Base-by-base conservation (phyloP, 2,113 vertebrate genomes). In the Illadopsis cleaveri region DNA sequence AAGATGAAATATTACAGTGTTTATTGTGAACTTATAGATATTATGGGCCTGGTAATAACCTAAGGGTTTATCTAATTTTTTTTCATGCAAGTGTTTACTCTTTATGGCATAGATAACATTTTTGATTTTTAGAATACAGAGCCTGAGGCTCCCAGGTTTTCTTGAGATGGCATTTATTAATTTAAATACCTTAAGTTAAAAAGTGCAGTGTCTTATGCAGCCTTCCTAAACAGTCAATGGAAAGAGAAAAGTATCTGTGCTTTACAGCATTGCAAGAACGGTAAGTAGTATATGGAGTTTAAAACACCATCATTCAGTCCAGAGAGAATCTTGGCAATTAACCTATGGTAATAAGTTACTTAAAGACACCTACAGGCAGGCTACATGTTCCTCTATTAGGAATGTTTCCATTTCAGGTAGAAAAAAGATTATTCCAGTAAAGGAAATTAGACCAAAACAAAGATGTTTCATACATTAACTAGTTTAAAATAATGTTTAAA, bases 141-240 rank as follows among this genome's bases (percentile, higher is more conserved):
- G 7, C 19, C 23, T 70, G 38, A 82, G 40, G 14, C 5, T 86
- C 6, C 2, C 21, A 13, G 56, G 18, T 68, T 78, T 94, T 66
- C 30, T 81, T 76, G 35, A 68, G 20, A n/a, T 13, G 22, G 3
- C 7, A 42, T 69, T 90, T 85, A 38, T 62, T 75, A 51, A 60
- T 92, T 82, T 53, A 79, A 89, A 17, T 11, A 61, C 24, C 37
- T 58, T 17, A 54, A 75, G 1, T 38, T 79, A 71, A 78, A 76
- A 28, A 76, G 3, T 31, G 5, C 30, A 68, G 66, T 0, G 0
- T 25, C 3, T 14, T 54, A 7, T 23, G 9, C 11, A 73, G 13
- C 5, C 9, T 80, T 11, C 28, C 15, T 66, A 42, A 70, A 24
- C 2, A 57, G 14, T 12, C n/a, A 54, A 9, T 37, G 13, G 24